These are phyloP conservation scores for Tragelaphus strepsiceros DNA, from an alignment of 2,113 vertebrate genomes.

Conservation along the genomic window DNA sequence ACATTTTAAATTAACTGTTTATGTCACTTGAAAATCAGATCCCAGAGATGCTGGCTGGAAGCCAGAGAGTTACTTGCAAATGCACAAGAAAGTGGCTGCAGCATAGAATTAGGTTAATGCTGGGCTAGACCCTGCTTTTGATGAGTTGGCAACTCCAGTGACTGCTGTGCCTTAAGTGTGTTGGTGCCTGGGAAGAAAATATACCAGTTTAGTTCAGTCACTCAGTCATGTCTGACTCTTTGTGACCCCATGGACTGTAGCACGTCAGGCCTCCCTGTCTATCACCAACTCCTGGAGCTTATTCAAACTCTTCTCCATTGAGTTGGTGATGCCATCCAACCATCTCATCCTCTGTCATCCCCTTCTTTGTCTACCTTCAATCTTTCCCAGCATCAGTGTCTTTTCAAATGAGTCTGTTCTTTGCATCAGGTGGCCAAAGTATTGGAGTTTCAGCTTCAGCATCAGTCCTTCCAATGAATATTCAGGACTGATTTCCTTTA, in stretches of 20 bases:
- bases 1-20: constrained; percentile 41
- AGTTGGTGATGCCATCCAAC: background rate
- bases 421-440: background rate
- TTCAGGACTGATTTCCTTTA: background rate
- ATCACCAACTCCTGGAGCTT: background rate
- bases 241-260: background rate
- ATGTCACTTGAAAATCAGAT: constrained; percentile 41
- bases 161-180: background rate
- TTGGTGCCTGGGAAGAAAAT: constrained; percentile 12
- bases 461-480: background rate
- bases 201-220: background rate
- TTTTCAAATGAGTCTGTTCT: background rate
- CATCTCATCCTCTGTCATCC: background rate
- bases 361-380: background rate
- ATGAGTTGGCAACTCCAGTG: constrained; percentile 22
- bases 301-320: background rate
- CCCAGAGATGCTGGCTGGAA: background rate
- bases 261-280: background rate
- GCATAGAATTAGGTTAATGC: constrained; percentile 29
- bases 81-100: background rate
- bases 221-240: background rate
- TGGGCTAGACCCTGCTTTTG: constrained; percentile 12
- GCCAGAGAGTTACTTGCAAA: background rate
- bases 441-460: background rate
- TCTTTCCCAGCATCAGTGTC: background rate